Percentiles rank a stretch among this genome's conserved stretches.
Evolutionary conservation across 2,888 invertebrate genomes (phyloP).

Genomic region (Blera fallax): DNA sequence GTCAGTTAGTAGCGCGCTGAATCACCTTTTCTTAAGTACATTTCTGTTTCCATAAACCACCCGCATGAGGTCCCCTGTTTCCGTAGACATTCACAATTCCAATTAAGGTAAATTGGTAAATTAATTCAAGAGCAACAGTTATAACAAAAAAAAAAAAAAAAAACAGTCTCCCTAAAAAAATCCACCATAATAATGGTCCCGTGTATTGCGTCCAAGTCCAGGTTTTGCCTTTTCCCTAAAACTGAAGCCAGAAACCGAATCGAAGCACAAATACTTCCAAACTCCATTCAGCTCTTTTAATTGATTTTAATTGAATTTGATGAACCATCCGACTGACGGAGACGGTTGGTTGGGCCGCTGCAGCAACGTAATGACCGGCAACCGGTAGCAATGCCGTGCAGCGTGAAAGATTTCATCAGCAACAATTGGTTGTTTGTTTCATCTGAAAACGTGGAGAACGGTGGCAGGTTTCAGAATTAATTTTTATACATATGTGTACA

Average conservation of each 20-base stretch:
- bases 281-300: conserved; percentile 61
- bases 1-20: background rate
- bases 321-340: conserved; percentile 61
- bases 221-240: conserved; percentile 43
- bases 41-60: background rate
- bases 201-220: conserved; percentile 25
- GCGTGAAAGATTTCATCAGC: conserved; percentile 71
- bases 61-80: conserved; percentile 32
- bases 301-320: conserved; percentile 72
- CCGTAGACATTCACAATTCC: background rate
- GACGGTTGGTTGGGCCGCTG: conserved; percentile 12
- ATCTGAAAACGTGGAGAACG: conserved; percentile 46
- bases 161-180: conserved; percentile 12
- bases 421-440: conserved; percentile 73
- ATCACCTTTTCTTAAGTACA: background rate
- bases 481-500: conserved; percentile 47
- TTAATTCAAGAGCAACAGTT: conserved; percentile 42
- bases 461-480: conserved; percentile 64
- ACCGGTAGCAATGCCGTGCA: conserved; percentile 68
- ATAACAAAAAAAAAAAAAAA: background rate
- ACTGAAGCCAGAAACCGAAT: conserved; percentile 23
- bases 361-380: conserved; percentile 45
- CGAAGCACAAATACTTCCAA: conserved; percentile 52
- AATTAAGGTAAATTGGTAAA: conserved; percentile 64
- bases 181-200: conserved; percentile 8